Conservation (phyloP, 53 echinoderm and acorn worm species). For the Hippasteria phrygiana region DNA sequence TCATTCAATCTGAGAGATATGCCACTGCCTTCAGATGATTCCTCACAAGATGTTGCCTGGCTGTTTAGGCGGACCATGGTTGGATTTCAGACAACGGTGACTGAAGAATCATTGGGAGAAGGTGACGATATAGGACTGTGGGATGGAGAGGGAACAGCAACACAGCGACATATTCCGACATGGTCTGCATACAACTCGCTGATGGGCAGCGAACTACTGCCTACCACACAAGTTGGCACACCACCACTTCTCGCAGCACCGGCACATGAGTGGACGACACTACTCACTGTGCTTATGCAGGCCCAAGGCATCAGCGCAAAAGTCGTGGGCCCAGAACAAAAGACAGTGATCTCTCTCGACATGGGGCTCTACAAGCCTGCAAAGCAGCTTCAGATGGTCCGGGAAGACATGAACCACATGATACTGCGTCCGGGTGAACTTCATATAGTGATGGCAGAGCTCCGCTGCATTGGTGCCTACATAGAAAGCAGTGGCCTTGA, state of each 20-base stretch:
- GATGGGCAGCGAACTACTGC: not conserved
- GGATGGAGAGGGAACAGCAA: too few species aligned
- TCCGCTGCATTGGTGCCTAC: constrained; percentile 3
- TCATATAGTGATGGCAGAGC: constrained; percentile 11
- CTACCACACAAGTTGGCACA: constrained; percentile 14
- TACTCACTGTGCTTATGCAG: constrained; percentile 16
- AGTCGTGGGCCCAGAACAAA: constrained; percentile 14
- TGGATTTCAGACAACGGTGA: too few species aligned
- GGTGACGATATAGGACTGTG: too few species aligned
- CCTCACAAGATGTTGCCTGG: not conserved
- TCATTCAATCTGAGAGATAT: not conserved
- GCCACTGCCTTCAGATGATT: not conserved
- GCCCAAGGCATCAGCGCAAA: constrained; percentile 26
- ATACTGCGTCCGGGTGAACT: constrained; percentile 35
- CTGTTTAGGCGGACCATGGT: too few species aligned
- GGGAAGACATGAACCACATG: constrained; percentile 14
- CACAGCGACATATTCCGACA: not conserved
- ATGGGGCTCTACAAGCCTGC: constrained; percentile 32
- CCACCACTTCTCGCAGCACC: constrained; percentile 29
- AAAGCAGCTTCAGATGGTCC: constrained; percentile 27
- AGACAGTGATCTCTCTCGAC: constrained; percentile 27
- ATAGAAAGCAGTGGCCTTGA: constrained; percentile 27
- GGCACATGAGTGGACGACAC: constrained; percentile 35
- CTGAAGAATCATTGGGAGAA: too few species aligned
- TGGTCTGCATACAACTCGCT: constrained; percentile 32